These are phyloP conservation scores for Silurus asotus DNA, from an alignment of 2,113 vertebrate genomes.

Conservation along the genomic window DNA sequence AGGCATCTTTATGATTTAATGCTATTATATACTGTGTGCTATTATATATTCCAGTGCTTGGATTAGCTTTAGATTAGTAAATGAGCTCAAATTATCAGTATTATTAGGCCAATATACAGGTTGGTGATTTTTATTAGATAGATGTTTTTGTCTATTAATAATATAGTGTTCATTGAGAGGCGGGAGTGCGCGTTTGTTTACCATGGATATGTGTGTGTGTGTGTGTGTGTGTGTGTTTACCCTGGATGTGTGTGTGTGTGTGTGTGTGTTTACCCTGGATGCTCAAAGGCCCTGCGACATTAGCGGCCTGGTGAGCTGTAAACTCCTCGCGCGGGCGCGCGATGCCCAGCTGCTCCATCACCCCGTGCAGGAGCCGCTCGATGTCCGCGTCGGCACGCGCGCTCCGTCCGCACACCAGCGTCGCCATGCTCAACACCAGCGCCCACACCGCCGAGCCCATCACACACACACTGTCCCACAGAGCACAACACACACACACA, in stretches of 20 bases:
- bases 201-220: not conserved
- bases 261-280: conserved; percentile 82
- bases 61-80: too few relatives aligned
- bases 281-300: conserved; percentile 92
- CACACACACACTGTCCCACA: not conserved
- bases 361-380: conserved; percentile 92
- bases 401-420: conserved; percentile 75
- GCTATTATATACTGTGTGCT: too few relatives aligned
- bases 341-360: conserved; percentile 96
- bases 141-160: not conserved
- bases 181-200: too few relatives aligned
- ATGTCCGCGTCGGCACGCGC: conserved; percentile 85
- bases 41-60: too few relatives aligned
- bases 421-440: conserved; percentile 71
- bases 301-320: conserved; percentile 92
- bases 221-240: conserved; percentile 60
- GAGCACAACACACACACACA: not conserved
- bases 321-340: conserved; percentile 94
- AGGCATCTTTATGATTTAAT: too few relatives aligned
- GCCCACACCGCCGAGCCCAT: conserved; percentile 47
- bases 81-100: not conserved
- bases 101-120: not conserved
- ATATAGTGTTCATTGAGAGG: not conserved
- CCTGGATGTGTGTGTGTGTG: conserved; percentile 77
- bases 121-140: not conserved